Conservation (phyloP, 1,140 invertebrate genomes). For the Drosophila pachea region DNA sequence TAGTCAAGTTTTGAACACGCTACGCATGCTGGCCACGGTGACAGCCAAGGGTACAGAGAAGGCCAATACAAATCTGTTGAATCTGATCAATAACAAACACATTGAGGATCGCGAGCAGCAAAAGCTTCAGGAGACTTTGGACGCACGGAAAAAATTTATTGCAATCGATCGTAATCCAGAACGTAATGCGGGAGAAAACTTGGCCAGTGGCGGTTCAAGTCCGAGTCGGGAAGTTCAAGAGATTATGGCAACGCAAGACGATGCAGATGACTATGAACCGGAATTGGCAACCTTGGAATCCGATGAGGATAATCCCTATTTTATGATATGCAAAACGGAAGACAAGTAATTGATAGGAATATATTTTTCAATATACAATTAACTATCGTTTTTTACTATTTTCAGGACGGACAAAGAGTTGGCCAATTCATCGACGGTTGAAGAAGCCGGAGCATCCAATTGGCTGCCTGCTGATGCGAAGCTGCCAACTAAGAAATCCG, state of each 20-base stretch:
- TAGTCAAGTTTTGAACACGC: constrained; percentile 70
- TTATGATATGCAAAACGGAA: constrained; percentile 40
- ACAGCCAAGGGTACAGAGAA: constrained; percentile 51
- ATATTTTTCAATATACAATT: not conserved
- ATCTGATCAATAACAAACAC: constrained; percentile 72
- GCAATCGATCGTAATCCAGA: constrained; percentile 70
- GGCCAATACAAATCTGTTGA: constrained; percentile 63
- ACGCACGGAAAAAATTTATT: constrained; percentile 69
- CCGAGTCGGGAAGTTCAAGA: constrained; percentile 92
- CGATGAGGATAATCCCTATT: constrained; percentile 52
- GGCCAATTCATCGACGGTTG: constrained; percentile 45
- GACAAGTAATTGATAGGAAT: constrained; percentile 22
- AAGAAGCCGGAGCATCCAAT: constrained; percentile 23
- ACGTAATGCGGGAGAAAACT: constrained; percentile 61
- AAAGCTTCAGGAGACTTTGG: constrained; percentile 66
- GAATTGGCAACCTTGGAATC: constrained; percentile 60
- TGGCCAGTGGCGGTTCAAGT: constrained; percentile 85
- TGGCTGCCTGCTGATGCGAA: constrained; percentile 57
- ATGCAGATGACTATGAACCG: constrained; percentile 58
- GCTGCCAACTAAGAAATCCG: constrained; percentile 58
- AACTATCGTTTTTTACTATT: not conserved
- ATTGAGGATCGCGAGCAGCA: constrained; percentile 76
- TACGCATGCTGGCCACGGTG: constrained; percentile 74
- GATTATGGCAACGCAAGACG: constrained; percentile 84
- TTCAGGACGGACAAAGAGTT: constrained; percentile 46